phyloP scores from a whole-genome alignment of 2,888 invertebrate species.

The Drosophila gaucha region DNA sequence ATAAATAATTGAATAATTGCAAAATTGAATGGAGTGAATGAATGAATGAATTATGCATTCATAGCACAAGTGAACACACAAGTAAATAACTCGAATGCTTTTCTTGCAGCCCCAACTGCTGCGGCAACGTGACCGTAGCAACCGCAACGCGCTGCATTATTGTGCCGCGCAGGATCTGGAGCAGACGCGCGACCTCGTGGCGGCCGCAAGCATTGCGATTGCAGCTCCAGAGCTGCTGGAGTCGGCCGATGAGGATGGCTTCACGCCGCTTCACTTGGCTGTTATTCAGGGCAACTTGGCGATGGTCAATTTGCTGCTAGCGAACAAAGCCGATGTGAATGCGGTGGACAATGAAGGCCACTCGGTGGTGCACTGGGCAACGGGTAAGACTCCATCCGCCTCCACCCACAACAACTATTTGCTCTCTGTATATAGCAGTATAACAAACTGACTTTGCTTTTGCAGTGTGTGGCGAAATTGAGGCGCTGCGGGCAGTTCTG shows the following conservation, averaged over 20 bases:
- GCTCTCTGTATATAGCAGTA: not conserved
- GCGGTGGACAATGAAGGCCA: conserved; percentile 97
- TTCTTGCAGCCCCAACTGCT: conserved; percentile 87
- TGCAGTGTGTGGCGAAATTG: conserved; percentile 96
- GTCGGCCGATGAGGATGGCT: conserved; percentile 95
- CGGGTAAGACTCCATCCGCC: conserved; percentile 87
- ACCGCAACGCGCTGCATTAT: conserved; percentile 96
- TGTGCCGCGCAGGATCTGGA: conserved; percentile 87
- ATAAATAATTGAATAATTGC: not conserved
- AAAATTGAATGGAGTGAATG: not conserved
- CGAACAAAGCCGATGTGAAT: conserved; percentile 95
- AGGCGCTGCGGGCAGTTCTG: conserved; percentile 93
- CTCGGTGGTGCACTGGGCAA: conserved; percentile 99
- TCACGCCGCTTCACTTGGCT: conserved; percentile 97
- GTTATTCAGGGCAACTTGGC: conserved; percentile 96
- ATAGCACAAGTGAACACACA: conserved; percentile 4
- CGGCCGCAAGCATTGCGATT: conserved; percentile 92
- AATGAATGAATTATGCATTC: conserved; percentile 19
- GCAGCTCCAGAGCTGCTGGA: conserved; percentile 94
- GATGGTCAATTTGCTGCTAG: conserved; percentile 93
- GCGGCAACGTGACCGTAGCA: conserved; percentile 91
- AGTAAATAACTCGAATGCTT: conserved; percentile 16
- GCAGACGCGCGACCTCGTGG: conserved; percentile 85
- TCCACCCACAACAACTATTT: not conserved
- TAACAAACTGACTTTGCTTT: not conserved